Evolutionary conservation across 2,797 vertebrate species (phyloP).

Genomic region (Cossypha dichroa): DNA sequence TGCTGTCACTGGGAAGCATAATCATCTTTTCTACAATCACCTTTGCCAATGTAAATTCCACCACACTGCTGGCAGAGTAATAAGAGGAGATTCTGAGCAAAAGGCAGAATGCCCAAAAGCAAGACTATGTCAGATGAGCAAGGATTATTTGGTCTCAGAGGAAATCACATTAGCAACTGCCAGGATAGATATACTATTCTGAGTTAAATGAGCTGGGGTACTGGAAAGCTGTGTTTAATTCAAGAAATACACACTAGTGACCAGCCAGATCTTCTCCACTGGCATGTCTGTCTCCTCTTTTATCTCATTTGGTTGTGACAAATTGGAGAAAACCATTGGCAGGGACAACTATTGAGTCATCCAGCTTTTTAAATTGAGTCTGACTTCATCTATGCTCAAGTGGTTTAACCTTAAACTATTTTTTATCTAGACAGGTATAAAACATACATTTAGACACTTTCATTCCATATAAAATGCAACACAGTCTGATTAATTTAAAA

Average conservation of each 20-base stretch:
- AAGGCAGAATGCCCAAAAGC: neutral
- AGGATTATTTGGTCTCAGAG: neutral
- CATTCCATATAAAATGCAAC: neutral
- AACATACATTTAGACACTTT: neutral
- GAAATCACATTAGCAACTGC: slow-evolving; percentile 7
- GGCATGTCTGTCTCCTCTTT: neutral
- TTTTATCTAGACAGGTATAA: neutral
- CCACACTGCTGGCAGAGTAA: neutral
- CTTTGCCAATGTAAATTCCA: neutral
- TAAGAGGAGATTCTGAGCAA: neutral
- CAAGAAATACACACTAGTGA: neutral
- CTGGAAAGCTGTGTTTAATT: neutral
- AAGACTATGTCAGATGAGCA: neutral
- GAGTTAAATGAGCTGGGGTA: neutral
- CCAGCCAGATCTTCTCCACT: neutral
- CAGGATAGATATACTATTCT: neutral
- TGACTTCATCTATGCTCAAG: neutral
- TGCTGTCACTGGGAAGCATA: neutral
- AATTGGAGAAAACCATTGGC: neutral
- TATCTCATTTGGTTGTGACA: neutral
- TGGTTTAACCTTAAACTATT: neutral
- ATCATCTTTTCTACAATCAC: neutral
- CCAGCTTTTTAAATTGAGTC: neutral
- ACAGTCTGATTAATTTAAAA: neutral
- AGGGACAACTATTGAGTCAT: neutral